These are phyloP conservation scores for Bhutanitis thaidina DNA, from an alignment of 2,888 invertebrate genomes.

Conservation along the genomic window DNA sequence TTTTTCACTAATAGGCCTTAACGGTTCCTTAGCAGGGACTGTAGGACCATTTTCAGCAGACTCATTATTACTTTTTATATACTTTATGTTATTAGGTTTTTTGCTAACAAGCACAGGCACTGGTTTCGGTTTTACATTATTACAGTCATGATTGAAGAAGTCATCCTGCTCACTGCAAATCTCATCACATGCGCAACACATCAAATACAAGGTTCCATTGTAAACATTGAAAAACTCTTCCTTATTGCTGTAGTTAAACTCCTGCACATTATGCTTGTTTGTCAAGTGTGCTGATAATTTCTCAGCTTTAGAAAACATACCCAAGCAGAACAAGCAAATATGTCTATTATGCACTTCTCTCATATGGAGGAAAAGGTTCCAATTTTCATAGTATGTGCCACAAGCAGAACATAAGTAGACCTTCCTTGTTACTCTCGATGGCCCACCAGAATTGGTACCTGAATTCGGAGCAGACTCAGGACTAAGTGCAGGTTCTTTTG, in stretches of 20 bases:
- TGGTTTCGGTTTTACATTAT: slow-evolving; percentile 70
- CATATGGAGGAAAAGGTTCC: slow-evolving; percentile 92
- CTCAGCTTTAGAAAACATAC: slow-evolving; percentile 90
- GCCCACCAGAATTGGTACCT: slow-evolving; percentile 54
- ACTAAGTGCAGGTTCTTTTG: slow-evolving; percentile 61
- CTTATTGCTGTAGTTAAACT: slow-evolving; percentile 83
- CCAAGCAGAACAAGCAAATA: slow-evolving; percentile 90
- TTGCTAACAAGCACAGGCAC: slow-evolving; percentile 73
- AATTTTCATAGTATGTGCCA: slow-evolving; percentile 91
- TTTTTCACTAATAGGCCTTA: slow-evolving; percentile 44
- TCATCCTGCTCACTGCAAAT: slow-evolving; percentile 88
- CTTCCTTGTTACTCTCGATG: slow-evolving; percentile 85
- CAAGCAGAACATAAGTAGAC: slow-evolving; percentile 91
- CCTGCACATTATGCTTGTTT: slow-evolving; percentile 88
- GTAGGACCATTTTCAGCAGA: slow-evolving; percentile 50
- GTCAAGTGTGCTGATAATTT: slow-evolving; percentile 88
- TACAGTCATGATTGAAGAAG: slow-evolving; percentile 87
- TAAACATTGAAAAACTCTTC: slow-evolving; percentile 84
- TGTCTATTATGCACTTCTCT: slow-evolving; percentile 89
- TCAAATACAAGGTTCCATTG: slow-evolving; percentile 85
- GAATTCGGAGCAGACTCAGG: slow-evolving; percentile 56
- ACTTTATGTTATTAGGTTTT: slow-evolving; percentile 56
- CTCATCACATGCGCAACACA: slow-evolving; percentile 90
- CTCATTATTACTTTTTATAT: slow-evolving; percentile 46
- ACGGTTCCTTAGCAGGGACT: slow-evolving; percentile 40